Conservation (phyloP, 1,140 invertebrate genomes). For the Mamestra configurata region DNA sequence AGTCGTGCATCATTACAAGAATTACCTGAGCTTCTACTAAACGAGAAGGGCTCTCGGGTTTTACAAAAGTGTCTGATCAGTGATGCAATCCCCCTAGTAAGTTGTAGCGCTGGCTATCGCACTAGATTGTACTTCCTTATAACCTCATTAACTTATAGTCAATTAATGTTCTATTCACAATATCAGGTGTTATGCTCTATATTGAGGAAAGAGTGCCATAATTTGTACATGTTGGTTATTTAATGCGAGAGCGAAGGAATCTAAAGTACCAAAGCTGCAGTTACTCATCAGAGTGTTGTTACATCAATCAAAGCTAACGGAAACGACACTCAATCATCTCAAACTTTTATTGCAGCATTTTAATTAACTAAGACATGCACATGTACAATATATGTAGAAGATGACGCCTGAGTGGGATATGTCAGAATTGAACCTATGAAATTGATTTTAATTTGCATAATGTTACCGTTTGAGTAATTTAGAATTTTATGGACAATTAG, state of each 20-base stretch:
- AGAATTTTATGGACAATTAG: slow-evolving; percentile 69
- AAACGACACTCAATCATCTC: slow-evolving; percentile 41
- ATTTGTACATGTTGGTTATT: neutral
- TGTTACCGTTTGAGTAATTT: slow-evolving; percentile 68
- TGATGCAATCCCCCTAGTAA: slow-evolving; percentile 47
- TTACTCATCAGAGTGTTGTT: slow-evolving; percentile 14
- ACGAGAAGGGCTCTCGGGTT: slow-evolving; percentile 54
- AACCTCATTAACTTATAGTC: neutral
- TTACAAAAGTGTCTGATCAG: slow-evolving; percentile 48
- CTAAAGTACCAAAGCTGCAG: neutral
- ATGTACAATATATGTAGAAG: slow-evolving; percentile 7
- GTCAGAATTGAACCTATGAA: slow-evolving; percentile 59
- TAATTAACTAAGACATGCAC: slow-evolving; percentile 41
- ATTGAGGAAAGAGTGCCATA: too few species aligned
- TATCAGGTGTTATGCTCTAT: too few species aligned
- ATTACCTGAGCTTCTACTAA: slow-evolving; percentile 49
- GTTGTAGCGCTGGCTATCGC: neutral
- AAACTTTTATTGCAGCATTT: slow-evolving; percentile 45
- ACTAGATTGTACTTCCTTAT: neutral
- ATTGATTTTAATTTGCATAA: slow-evolving; percentile 66
- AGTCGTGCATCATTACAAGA: slow-evolving; percentile 57
- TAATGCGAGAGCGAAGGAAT: neutral
- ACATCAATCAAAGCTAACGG: slow-evolving; percentile 50
- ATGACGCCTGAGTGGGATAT: slow-evolving; percentile 23
- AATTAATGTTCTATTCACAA: neutral